phyloP scores from a whole-genome alignment of 1,140 invertebrate genomes.

The Drosophila pseudoananassae region DNA sequence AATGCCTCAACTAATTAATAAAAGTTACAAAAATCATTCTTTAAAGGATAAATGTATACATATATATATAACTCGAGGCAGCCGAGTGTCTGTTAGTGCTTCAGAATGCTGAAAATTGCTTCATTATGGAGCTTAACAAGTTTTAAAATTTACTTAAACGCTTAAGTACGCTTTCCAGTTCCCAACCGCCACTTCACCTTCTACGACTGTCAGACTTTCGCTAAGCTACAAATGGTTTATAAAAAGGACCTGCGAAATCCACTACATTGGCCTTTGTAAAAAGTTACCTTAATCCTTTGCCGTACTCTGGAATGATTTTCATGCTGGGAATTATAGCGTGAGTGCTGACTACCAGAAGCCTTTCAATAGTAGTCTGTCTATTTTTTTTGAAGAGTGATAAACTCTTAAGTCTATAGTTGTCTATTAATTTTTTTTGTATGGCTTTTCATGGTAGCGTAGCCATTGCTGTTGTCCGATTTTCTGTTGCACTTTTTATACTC shows the following conservation, averaged over 20 bases:
- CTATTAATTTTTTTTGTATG: slow-evolving; percentile 8
- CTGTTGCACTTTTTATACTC: slow-evolving; percentile 43
- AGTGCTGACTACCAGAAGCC: slow-evolving; percentile 2
- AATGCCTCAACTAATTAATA: slow-evolving; percentile 67
- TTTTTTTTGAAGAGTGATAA: neutral
- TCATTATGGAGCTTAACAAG: slow-evolving; percentile 74
- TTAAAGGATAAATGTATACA: slow-evolving; percentile 26
- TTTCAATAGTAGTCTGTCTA: neutral
- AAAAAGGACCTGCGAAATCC: slow-evolving; percentile 18
- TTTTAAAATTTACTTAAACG: slow-evolving; percentile 79
- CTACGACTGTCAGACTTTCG: slow-evolving; percentile 22
- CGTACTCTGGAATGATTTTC: slow-evolving; percentile 73
- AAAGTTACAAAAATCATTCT: slow-evolving; percentile 46
- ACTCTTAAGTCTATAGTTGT: neutral
- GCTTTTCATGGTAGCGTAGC: slow-evolving; percentile 10
- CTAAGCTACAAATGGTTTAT: slow-evolving; percentile 45
- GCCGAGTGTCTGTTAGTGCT: slow-evolving; percentile 8
- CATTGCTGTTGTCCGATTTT: slow-evolving; percentile 43
- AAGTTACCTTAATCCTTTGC: slow-evolving; percentile 74
- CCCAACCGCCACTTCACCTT: slow-evolving; percentile 17
- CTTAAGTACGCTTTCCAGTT: slow-evolving; percentile 47
- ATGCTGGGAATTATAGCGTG: slow-evolving; percentile 64
- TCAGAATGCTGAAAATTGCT: slow-evolving; percentile 56
- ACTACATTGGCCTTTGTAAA: slow-evolving; percentile 32
- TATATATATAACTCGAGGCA: neutral